phyloP scores from a whole-genome alignment of 2,113 vertebrate species.

The Proterorhinus semilunaris region DNA sequence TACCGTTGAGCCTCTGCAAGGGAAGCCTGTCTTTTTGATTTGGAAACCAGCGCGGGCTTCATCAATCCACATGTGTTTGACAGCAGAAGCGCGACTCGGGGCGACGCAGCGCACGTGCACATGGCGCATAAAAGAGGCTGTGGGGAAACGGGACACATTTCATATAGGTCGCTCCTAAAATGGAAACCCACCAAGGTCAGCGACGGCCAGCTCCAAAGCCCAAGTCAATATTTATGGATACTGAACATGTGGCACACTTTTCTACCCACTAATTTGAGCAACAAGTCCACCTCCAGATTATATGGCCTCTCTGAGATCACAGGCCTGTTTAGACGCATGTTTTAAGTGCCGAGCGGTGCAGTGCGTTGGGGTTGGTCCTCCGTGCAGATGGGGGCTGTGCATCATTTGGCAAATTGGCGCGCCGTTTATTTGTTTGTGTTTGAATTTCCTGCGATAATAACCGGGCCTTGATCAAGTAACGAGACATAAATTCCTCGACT shows the following conservation, averaged over 20 bases:
- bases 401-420: conserved; percentile 58
- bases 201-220: conserved; percentile 83
- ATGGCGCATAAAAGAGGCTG: conserved; percentile 62
- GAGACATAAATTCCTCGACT: conserved; percentile 26
- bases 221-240: conserved; percentile 92
- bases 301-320: conserved; percentile 75
- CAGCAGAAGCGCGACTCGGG: conserved; percentile 67
- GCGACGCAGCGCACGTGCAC: conserved; percentile 32
- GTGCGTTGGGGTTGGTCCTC: conserved; percentile 47
- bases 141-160: conserved; percentile 66
- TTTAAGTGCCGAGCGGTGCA: conserved; percentile 51
- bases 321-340: conserved; percentile 45
- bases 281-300: conserved; percentile 81
- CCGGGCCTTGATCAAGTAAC: conserved; percentile 44
- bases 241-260: conserved; percentile 86
- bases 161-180: conserved; percentile 70
- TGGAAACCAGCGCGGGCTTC: conserved; percentile 59
- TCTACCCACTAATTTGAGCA: conserved; percentile 87
- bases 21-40: conserved; percentile 57
- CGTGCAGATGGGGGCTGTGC: conserved; percentile 37
- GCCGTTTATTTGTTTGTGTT: conserved; percentile 64
- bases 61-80: conserved; percentile 71
- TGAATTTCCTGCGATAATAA: conserved; percentile 59
- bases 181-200: conserved; percentile 89
- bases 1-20: neutral